These are phyloP conservation scores for Dioctria rufipes DNA, from an alignment of 2,888 invertebrate species.

Conservation along the genomic window DNA sequence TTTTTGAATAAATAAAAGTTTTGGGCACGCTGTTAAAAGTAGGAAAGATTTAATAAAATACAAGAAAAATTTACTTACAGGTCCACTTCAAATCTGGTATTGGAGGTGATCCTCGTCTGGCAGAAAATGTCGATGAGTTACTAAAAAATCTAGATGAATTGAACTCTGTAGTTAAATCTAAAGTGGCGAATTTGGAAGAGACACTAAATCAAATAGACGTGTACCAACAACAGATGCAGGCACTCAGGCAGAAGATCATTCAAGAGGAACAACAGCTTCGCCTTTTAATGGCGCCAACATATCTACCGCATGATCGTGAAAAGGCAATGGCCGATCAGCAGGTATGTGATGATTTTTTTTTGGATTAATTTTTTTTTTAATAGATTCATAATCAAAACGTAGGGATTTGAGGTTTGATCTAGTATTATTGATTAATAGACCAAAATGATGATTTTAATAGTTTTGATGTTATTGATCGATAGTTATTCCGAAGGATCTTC, in stretches of 20 bases:
- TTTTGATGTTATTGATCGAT: slow-evolving; percentile 42
- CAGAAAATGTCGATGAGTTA: slow-evolving; percentile 81
- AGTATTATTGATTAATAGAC: not conserved
- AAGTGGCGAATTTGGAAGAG: slow-evolving; percentile 76
- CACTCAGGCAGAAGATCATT: slow-evolving; percentile 86
- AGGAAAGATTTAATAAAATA: not conserved
- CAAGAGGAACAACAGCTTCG: slow-evolving; percentile 91
- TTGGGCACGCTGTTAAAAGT: not conserved
- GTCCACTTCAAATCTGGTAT: slow-evolving; percentile 92
- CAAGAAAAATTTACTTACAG: slow-evolving; percentile 69
- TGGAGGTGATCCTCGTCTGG: slow-evolving; percentile 83
- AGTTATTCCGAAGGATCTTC: not conserved
- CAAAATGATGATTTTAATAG: not conserved
- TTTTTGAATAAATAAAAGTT: too few species aligned
- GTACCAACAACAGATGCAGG: slow-evolving; percentile 89
- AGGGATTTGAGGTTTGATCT: slow-evolving; percentile 38
- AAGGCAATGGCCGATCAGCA: slow-evolving; percentile 88
- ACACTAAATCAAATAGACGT: slow-evolving; percentile 89
- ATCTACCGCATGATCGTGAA: slow-evolving; percentile 86
- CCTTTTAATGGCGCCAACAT: slow-evolving; percentile 85
- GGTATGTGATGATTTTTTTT: slow-evolving; percentile 74
- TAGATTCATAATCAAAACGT: slow-evolving; percentile 15
- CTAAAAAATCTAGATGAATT: slow-evolving; percentile 78
- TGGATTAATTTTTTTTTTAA: slow-evolving; percentile 54
- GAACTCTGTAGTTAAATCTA: slow-evolving; percentile 66